Evolutionary conservation across 2,797 vertebrate species (phyloP), one percentile per base, ranked within the genome.

Genomic region (Catostomus latipinnis): DNA sequence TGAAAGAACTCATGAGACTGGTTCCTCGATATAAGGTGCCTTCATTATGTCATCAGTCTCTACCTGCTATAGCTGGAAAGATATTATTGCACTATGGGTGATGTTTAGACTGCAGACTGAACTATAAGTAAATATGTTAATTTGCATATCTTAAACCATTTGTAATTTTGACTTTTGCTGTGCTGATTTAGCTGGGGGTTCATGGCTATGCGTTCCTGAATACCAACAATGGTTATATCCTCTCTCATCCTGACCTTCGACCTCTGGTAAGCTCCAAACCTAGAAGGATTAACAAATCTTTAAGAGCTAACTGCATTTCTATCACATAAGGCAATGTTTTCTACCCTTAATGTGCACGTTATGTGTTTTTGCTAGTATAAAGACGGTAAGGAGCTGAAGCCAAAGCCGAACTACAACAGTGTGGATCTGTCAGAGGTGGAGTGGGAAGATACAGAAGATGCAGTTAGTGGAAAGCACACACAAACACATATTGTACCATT

Each of bases 191-290:
- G 97, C 93, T 99, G 2, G 98, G 98, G 71, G 92, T 96, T 82
- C 97, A 99, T 57, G 97, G 98, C 74, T 99, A 99, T 0, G 96
- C 96, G 73, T 99, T 95, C 88, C 89, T 99, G 81, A 96, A 96
- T 88, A 99, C 96, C 6, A 99, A 99, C 89, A 99, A 99, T 0
- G 98, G 97, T 84, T 99, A 99, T 92, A 97, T 99, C 87, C 94
- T 99, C 50, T 96, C 96, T 13, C 97, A 99, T 75, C 98, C 98
- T 1, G 98, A 97, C 82, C 96, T 98, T 1, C 95, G 96, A 65
- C 97, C 98, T 71, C 81, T 99, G 95, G 97, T 99, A 91, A 87
- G 71, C 52, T 5, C 1, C 12, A 72, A 5, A 11, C 5, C 16
- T 22, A 22, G 22, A 22, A 22, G 22, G 22, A 22, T 22, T 22